Evolutionary conservation across 2,113 vertebrate species (phyloP).

Genomic region (Hippocampus zosterae): DNA sequence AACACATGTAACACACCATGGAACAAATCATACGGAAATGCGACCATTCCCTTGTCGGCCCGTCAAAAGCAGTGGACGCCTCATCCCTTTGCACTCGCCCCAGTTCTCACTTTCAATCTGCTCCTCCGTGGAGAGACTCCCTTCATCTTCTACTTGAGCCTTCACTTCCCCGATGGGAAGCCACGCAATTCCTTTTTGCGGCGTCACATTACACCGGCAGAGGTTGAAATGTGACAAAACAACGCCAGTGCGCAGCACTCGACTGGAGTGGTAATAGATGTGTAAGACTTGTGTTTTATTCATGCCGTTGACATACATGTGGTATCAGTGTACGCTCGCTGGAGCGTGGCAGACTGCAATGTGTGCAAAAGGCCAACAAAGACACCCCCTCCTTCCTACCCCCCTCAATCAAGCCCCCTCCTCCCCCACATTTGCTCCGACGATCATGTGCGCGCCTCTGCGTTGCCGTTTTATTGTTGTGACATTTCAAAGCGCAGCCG

Average conservation of each 20-base stretch:
- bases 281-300: neutral
- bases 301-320: constrained; percentile 2
- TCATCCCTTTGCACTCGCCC: constrained; percentile 17
- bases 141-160: constrained; percentile 37
- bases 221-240: constrained; percentile 55
- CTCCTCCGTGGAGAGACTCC: constrained; percentile 27
- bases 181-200: constrained; percentile 54
- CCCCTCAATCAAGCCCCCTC: constrained; percentile 17
- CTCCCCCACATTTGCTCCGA: constrained; percentile 22
- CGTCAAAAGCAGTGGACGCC: constrained; percentile 31
- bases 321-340: neutral
- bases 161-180: constrained; percentile 21
- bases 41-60: neutral
- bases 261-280: neutral
- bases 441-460: constrained; percentile 33
- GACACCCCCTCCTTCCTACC: constrained; percentile 25
- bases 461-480: constrained; percentile 31
- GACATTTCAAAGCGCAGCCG: constrained; percentile 24
- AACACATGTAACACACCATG: too few relatives aligned
- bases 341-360: constrained; percentile 4
- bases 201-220: constrained; percentile 47
- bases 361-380: neutral
- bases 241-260: neutral
- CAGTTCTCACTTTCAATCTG: constrained; percentile 28
- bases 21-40: neutral